Evolutionary conservation across 2,797 vertebrate genomes (phyloP).

Genomic region (Hemitrygon akajei): DNA sequence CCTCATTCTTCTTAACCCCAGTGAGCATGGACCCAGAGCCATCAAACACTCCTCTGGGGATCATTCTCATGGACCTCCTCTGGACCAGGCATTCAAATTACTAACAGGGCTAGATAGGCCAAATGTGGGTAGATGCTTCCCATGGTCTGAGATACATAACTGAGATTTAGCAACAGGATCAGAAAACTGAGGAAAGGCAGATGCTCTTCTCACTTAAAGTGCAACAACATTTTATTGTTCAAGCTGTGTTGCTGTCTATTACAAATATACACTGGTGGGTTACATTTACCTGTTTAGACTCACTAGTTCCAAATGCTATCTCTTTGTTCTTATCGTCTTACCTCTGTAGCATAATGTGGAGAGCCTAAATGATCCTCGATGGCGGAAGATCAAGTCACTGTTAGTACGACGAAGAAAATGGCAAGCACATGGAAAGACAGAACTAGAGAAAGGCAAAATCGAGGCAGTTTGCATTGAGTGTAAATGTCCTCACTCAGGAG

Average conservation of each 20-base stretch:
- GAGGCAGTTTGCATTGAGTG: too few relatives aligned
- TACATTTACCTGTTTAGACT: not conserved
- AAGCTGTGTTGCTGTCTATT: not conserved
- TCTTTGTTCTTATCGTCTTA: not conserved
- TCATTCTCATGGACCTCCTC: too few relatives aligned
- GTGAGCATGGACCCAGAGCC: too few relatives aligned
- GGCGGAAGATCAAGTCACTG: not conserved
- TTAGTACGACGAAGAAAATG: not conserved
- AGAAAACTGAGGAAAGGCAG: slow-evolving; percentile 29
- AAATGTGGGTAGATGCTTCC: too few relatives aligned
- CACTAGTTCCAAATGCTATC: not conserved
- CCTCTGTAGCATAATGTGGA: too few relatives aligned
- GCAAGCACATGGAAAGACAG: not conserved
- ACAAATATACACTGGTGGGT: not conserved
- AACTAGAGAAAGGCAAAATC: not conserved
- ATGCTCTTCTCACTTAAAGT: not conserved
- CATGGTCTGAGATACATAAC: too few relatives aligned
- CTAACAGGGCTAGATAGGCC: too few relatives aligned
- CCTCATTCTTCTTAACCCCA: too few relatives aligned
- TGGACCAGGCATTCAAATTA: too few relatives aligned
- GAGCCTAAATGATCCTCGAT: not conserved
- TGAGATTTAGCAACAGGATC: not conserved
- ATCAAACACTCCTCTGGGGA: too few relatives aligned
- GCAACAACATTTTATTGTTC: not conserved
- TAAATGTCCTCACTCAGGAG: too few relatives aligned